Evolutionary conservation across 2,888 invertebrate genomes (phyloP).

Genomic region (Drosophila borborema): DNA sequence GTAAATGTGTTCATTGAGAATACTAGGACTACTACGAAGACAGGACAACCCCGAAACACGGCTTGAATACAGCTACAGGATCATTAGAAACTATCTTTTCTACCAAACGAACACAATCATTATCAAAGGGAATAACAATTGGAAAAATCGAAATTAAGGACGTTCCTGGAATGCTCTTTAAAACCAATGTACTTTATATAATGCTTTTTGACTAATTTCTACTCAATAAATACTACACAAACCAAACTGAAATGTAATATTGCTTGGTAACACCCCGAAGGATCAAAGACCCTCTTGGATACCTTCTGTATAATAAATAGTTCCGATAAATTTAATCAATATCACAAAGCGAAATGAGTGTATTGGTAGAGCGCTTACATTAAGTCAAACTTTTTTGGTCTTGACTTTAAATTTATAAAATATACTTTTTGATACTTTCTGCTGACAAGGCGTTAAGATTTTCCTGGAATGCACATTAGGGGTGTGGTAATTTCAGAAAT

Average conservation of each 20-base stretch:
- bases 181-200: neutral
- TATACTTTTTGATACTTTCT: too few relatives aligned
- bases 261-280: neutral
- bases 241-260: neutral
- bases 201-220: neutral
- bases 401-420: neutral
- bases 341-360: neutral
- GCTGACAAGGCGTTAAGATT: too few relatives aligned
- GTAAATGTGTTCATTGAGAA: neutral
- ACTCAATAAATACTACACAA: conserved; percentile 8
- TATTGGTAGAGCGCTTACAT: neutral
- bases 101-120: neutral
- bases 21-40: neutral
- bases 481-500: too few relatives aligned
- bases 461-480: too few relatives aligned
- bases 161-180: neutral
- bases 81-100: neutral
- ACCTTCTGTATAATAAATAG: neutral
- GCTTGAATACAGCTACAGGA: neutral
- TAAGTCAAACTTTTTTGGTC: neutral
- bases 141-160: neutral
- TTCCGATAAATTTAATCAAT: conserved; percentile 1
- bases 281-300: neutral
- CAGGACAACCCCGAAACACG: neutral
- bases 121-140: neutral